These are phyloP conservation scores for Apodemia mormo DNA, from an alignment of 2,888 invertebrate genomes.

Conservation along the genomic window DNA sequence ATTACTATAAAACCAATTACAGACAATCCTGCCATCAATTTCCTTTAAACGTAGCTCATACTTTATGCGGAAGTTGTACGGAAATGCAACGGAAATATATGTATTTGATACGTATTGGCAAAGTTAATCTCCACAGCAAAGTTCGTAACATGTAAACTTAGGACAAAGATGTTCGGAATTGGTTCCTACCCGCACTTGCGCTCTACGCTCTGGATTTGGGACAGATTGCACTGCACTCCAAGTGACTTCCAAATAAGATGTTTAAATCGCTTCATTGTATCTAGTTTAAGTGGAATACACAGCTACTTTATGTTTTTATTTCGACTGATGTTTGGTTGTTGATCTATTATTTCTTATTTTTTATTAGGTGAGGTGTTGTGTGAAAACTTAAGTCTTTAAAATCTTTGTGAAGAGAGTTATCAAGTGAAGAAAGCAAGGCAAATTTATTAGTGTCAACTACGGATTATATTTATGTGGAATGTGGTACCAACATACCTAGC, in stretches of 20 bases:
- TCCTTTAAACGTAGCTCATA: neutral
- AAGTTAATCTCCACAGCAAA: conserved; percentile 20
- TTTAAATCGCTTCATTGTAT: conserved; percentile 15
- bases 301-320: neutral
- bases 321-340: too few relatives aligned
- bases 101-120: conserved; percentile 16
- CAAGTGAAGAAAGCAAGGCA: too few relatives aligned
- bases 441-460: too few relatives aligned
- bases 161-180: conserved; percentile 29
- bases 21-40: neutral
- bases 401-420: too few relatives aligned
- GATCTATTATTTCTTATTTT: neutral
- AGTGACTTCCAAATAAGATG: conserved; percentile 18
- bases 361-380: too few relatives aligned
- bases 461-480: too few relatives aligned
- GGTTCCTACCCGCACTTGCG: conserved; percentile 21
- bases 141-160: conserved; percentile 25
- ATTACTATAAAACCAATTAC: too few relatives aligned
- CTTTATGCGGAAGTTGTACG: neutral
- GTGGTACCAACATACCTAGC: too few relatives aligned
- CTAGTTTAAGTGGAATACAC: neutral
- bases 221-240: conserved; percentile 24
- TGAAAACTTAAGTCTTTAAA: too few relatives aligned
- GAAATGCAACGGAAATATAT: conserved; percentile 6
- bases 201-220: conserved; percentile 21